Conservation (phyloP, 2,797 vertebrate genomes). For the Neosilurus mollespiculum region DNA sequence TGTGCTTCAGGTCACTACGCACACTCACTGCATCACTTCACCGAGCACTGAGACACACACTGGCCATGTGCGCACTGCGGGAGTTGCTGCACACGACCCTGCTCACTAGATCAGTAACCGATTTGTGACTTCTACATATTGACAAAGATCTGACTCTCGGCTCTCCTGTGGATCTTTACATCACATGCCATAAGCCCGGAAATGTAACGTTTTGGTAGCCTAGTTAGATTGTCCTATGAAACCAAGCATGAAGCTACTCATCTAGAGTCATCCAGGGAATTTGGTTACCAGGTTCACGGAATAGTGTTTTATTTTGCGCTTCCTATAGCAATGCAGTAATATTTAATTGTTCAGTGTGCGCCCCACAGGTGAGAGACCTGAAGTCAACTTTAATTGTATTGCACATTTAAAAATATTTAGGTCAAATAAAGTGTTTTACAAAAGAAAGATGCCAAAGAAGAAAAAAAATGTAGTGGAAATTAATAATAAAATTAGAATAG, state of each 20-base stretch:
- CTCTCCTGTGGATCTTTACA: neutral
- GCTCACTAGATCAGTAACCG: neutral
- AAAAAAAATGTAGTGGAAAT: too few species aligned
- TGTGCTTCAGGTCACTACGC: neutral
- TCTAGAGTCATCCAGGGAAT: neutral
- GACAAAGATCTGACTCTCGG: slow-evolving; percentile 13
- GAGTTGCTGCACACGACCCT: neutral
- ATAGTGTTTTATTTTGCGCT: neutral
- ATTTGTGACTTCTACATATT: neutral
- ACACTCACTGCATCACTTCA: neutral
- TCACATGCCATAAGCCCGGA: neutral
- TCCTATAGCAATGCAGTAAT: neutral
- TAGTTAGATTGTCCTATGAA: neutral
- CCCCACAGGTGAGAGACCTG: too few species aligned
- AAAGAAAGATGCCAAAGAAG: too few species aligned
- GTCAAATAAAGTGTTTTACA: too few species aligned
- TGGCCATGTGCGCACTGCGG: too few species aligned
- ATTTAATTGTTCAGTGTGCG: too few species aligned
- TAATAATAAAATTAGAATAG: too few species aligned
- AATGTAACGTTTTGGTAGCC: neutral
- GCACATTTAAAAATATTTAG: too few species aligned
- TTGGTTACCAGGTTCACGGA: neutral
- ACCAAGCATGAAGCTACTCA: neutral
- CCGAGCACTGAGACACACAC: neutral
- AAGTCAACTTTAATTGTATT: too few species aligned